Evolutionary conservation across 2,797 vertebrate species (phyloP).

Genomic region (Sebastes minor): DNA sequence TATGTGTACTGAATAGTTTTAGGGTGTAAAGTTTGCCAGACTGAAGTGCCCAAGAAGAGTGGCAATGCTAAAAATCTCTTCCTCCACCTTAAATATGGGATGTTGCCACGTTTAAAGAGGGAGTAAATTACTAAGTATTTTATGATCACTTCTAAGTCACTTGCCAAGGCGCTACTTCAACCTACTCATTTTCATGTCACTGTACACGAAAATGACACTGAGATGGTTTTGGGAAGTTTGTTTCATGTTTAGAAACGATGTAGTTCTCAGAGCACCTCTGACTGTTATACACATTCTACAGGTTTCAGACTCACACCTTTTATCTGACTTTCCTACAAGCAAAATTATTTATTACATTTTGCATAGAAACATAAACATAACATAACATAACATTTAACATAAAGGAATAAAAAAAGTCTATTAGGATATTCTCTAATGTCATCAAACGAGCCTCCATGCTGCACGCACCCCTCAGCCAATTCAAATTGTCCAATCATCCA

Average conservation of each 20-base stretch:
- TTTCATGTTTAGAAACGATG: neutral
- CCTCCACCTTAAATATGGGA: conserved; percentile 23
- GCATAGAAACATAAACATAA: neutral
- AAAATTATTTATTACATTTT: neutral
- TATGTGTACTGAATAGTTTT: neutral
- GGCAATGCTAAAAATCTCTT: conserved; percentile 3
- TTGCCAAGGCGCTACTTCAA: conserved; percentile 1
- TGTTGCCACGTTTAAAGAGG: conserved; percentile 15
- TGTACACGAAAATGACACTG: neutral
- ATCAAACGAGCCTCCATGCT: neutral
- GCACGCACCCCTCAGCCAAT: neutral
- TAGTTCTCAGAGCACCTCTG: neutral
- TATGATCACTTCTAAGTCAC: conserved; percentile 6
- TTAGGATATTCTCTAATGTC: neutral
- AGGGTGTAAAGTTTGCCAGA: neutral
- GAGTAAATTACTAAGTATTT: conserved; percentile 13
- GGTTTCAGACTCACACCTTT: neutral
- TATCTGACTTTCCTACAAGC: neutral
- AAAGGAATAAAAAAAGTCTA: neutral
- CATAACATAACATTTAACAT: no score
- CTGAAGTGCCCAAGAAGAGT: neutral
- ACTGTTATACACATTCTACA: neutral
- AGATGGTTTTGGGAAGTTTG: conserved; percentile 6
- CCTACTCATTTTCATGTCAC: conserved; percentile 6
- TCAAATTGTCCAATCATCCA: neutral